These are phyloP conservation scores for Notolepis coatsorum DNA, from an alignment of 2,797 vertebrate species.

Conservation along the genomic window DNA sequence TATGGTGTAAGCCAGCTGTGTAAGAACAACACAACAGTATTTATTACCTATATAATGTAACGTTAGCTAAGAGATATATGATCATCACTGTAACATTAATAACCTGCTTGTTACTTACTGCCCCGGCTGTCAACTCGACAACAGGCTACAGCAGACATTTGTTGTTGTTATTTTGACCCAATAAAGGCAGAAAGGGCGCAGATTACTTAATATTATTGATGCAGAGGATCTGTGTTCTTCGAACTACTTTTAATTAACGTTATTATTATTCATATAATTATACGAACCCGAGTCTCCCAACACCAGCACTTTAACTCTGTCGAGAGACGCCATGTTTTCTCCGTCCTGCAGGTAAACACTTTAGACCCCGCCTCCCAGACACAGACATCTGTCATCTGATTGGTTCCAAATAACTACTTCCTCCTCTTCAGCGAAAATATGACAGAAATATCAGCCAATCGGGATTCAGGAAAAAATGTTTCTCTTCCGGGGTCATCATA, in stretches of 20 bases:
- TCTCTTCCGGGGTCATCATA: constrained; percentile 56
- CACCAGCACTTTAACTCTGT: constrained; percentile 95
- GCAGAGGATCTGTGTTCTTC: not conserved
- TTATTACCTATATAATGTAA: too few species aligned
- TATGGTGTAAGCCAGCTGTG: too few species aligned
- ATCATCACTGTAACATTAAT: not conserved
- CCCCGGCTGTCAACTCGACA: too few species aligned
- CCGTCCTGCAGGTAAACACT: constrained; percentile 57
- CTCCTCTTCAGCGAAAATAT: not conserved
- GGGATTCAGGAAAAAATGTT: not conserved
- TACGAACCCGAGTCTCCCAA: constrained; percentile 95
- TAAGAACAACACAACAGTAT: too few species aligned
- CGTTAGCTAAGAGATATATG: not conserved
- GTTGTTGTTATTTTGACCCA: too few species aligned
- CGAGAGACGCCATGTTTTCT: constrained; percentile 90
- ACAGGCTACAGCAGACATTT: too few species aligned
- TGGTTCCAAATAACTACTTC: constrained; percentile 14
- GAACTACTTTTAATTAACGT: not conserved
- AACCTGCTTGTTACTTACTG: not conserved
- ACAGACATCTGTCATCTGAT: not conserved
- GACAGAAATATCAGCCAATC: not conserved
- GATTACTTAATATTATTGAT: not conserved
- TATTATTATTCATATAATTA: too few species aligned
- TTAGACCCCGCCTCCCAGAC: not conserved
- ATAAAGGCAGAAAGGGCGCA: too few species aligned